phyloP scores from a whole-genome alignment of 1,140 invertebrate species.

The Galendromus occidentalis region DNA sequence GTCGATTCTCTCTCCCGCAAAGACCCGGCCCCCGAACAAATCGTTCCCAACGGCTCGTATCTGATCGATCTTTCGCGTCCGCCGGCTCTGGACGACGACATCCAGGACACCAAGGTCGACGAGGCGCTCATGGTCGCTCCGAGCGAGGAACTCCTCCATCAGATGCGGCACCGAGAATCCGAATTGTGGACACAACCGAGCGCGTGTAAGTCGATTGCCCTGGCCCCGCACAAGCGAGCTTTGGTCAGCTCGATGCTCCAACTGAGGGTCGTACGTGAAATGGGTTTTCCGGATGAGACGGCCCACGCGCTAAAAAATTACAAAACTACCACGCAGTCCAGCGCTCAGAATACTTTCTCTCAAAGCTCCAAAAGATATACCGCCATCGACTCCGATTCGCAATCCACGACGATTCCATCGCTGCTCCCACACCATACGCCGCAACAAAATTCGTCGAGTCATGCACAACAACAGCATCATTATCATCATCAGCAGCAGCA shows the following conservation, averaged over 20 bases:
- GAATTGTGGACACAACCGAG: slow-evolving; percentile 57
- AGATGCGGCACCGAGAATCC: slow-evolving; percentile 63
- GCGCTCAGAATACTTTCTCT: neutral
- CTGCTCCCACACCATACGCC: too few relatives aligned
- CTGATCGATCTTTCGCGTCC: slow-evolving; percentile 11
- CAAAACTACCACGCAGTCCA: neutral
- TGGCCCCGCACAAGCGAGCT: slow-evolving; percentile 50
- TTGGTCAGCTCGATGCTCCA: slow-evolving; percentile 57
- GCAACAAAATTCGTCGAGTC: too few relatives aligned
- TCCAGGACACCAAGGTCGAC: neutral
- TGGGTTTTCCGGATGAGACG: slow-evolving; percentile 74
- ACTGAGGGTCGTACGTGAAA: slow-evolving; percentile 70
- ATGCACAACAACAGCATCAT: neutral
- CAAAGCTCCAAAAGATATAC: neutral
- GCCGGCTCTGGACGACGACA: slow-evolving; percentile 9
- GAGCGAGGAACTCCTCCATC: slow-evolving; percentile 27
- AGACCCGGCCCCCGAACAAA: slow-evolving; percentile 3
- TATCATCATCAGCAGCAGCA: neutral
- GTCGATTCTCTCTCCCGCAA: slow-evolving; percentile 28
- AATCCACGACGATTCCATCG: too few relatives aligned
- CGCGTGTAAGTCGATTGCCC: slow-evolving; percentile 49
- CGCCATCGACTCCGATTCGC: neutral
- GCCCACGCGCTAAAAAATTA: slow-evolving; percentile 44
- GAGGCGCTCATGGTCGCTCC: neutral
- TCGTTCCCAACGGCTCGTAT: slow-evolving; percentile 13